Evolutionary conservation across 2,888 invertebrate species (phyloP).

Genomic region (Panopea generosa): DNA sequence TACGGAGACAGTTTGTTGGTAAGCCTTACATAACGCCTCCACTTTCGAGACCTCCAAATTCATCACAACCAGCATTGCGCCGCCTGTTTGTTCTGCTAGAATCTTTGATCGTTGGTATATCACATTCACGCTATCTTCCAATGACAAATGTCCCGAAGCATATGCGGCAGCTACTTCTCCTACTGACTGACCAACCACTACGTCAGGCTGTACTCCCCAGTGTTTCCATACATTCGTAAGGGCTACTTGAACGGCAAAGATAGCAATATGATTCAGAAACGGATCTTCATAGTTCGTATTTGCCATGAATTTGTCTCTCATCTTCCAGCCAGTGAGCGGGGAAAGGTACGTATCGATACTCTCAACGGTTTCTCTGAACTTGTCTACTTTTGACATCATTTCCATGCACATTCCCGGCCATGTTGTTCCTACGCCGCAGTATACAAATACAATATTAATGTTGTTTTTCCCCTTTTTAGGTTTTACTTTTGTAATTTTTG

Average conservation of each 20-base stretch:
- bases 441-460: conserved; percentile 64
- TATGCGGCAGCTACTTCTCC: conserved; percentile 71
- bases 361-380: conserved; percentile 42
- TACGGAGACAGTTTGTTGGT: conserved; percentile 2
- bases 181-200: conserved; percentile 68
- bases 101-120: conserved; percentile 58
- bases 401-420: conserved; percentile 68
- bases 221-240: conserved; percentile 48
- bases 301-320: conserved; percentile 43
- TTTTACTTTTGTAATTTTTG: not conserved
- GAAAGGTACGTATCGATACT: conserved; percentile 34
- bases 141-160: conserved; percentile 46
- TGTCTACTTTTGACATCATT: conserved; percentile 28
- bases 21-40: too few species aligned
- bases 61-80: conserved; percentile 50
- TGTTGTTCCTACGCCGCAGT: conserved; percentile 68
- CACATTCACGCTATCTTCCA: conserved; percentile 59
- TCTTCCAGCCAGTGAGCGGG: conserved; percentile 39
- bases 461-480: not conserved
- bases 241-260: conserved; percentile 66
- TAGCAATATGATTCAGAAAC: conserved; percentile 58
- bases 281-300: conserved; percentile 42
- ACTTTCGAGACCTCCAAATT: not conserved
- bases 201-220: conserved; percentile 55
- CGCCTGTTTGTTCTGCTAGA: conserved; percentile 45